Evolutionary conservation across 1,140 invertebrate species (phyloP).

Genomic region (Drosophila leontia): DNA sequence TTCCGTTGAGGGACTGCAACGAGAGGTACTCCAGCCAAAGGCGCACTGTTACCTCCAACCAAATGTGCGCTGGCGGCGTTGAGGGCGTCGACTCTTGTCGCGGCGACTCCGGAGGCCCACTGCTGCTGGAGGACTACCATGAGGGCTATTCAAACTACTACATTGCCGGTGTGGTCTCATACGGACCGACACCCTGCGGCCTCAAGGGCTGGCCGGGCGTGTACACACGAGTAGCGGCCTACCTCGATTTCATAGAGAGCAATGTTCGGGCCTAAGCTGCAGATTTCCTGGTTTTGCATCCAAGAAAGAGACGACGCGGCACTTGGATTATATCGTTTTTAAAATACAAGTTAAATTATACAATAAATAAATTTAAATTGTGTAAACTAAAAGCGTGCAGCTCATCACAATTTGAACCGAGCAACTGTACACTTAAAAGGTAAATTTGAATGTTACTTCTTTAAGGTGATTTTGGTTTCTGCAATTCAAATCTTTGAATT

Average conservation of each 20-base stretch:
- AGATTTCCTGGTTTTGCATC: not conserved
- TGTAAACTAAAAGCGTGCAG: conserved; percentile 43
- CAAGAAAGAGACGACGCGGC: conserved; percentile 1
- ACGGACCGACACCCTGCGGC: conserved; percentile 91
- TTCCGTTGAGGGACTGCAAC: conserved; percentile 47
- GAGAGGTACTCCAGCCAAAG: conserved; percentile 50
- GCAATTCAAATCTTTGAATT: conserved; percentile 37
- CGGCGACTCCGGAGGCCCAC: conserved; percentile 87
- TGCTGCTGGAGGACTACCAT: conserved; percentile 56
- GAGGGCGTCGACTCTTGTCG: conserved; percentile 87
- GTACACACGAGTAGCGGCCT: conserved; percentile 90
- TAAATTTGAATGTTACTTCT: conserved; percentile 33
- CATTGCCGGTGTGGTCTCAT: conserved; percentile 89
- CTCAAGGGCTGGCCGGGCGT: conserved; percentile 90
- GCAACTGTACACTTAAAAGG: conserved; percentile 49
- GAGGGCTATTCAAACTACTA: conserved; percentile 78
- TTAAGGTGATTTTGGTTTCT: conserved; percentile 54
- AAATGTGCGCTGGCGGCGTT: conserved; percentile 88
- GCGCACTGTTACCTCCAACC: conserved; percentile 61
- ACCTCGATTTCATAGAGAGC: conserved; percentile 89
- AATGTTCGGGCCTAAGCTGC: conserved; percentile 75
- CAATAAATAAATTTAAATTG: conserved; percentile 69
- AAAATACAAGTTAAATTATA: conserved; percentile 65
- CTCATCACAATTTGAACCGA: conserved; percentile 54
- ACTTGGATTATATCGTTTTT: conserved; percentile 37